Conservation (phyloP, 2,888 invertebrate genomes). For the Arctia plantaginis region DNA sequence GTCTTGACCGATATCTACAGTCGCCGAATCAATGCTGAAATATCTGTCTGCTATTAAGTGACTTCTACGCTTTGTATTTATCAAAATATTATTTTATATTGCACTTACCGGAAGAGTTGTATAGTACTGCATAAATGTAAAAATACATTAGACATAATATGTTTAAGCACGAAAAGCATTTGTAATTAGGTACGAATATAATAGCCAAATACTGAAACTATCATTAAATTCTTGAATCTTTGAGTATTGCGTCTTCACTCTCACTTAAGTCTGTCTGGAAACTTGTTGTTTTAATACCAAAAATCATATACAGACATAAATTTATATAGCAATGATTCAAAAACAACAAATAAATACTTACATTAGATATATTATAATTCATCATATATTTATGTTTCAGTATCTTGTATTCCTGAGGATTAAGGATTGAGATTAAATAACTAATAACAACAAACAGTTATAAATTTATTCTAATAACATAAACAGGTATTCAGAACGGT, state of each 20-base stretch:
- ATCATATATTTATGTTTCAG: neutral
- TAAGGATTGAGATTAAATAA: neutral
- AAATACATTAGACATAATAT: neutral
- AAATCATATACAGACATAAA: too few relatives aligned
- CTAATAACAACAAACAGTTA: neutral
- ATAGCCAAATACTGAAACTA: too few relatives aligned
- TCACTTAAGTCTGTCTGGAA: too few relatives aligned
- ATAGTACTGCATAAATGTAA: slow-evolving; percentile 6
- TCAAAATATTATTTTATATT: neutral
- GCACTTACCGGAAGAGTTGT: neutral
- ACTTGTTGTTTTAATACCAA: neutral
- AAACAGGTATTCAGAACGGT: slow-evolving; percentile 5
- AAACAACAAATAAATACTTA: neutral
- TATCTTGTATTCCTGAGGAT: slow-evolving; percentile 3
- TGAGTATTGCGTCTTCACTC: too few relatives aligned
- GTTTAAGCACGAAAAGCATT: too few relatives aligned
- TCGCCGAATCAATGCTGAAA: too few relatives aligned
- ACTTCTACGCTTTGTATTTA: too few relatives aligned
- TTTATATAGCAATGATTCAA: neutral
- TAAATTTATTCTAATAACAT: neutral
- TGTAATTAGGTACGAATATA: too few relatives aligned
- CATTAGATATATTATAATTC: neutral
- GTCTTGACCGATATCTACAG: too few relatives aligned
- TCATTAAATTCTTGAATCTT: too few relatives aligned
- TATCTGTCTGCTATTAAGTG: too few relatives aligned